Evolutionary conservation across 2,888 invertebrate genomes (phyloP).

Genomic region (Lacanobia wlatinum): DNA sequence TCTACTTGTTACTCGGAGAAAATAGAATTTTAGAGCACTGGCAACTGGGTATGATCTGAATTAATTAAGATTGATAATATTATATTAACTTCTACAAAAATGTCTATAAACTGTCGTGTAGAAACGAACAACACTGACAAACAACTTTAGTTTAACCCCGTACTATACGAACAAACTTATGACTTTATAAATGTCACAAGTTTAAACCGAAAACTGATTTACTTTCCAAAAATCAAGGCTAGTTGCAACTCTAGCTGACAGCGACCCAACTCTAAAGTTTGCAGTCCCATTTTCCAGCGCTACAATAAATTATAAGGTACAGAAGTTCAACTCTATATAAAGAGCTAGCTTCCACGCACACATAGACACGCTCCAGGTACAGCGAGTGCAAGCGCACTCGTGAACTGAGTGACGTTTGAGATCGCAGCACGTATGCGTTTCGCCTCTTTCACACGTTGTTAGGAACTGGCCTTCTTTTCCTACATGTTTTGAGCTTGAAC

Average conservation of each 20-base stretch:
- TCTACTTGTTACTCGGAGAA: background rate
- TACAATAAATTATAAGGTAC: no score
- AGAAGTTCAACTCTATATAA: background rate
- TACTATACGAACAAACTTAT: conserved; percentile 1
- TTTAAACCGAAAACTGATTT: conserved; percentile 4
- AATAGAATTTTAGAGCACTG: background rate
- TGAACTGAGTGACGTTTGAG: no score
- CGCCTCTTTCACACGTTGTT: no score
- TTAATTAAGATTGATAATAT: background rate
- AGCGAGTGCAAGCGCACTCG: background rate
- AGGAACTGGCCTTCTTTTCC: no score
- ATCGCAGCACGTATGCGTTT: no score
- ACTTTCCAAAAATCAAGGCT: conserved; percentile 14
- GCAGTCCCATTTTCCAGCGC: background rate
- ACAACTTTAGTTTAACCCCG: background rate
- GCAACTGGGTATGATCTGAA: background rate
- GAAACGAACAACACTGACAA: no score
- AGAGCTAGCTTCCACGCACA: background rate
- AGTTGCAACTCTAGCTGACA: background rate
- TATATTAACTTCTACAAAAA: background rate
- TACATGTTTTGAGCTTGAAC: background rate
- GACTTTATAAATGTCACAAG: background rate
- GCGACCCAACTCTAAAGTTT: conserved; percentile 22
- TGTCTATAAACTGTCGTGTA: no score
- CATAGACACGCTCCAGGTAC: background rate